Conservation (phyloP, 1,140 invertebrate species). For the Pantala flavescens region DNA sequence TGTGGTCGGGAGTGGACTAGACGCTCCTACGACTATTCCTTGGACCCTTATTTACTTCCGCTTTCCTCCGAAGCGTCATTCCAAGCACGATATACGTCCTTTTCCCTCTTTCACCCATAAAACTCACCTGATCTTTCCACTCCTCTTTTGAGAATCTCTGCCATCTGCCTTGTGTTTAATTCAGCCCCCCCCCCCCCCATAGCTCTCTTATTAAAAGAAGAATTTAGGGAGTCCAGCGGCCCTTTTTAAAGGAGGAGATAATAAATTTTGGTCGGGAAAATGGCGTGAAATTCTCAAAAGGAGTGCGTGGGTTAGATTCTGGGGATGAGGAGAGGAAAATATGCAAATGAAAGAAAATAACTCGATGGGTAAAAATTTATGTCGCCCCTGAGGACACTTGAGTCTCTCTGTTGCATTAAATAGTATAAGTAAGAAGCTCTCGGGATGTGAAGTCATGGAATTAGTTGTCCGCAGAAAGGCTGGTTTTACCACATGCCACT, state of each 20-base stretch:
- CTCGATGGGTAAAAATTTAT: no score
- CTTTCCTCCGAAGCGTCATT: background rate
- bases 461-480: no score
- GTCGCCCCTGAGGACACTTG: no score
- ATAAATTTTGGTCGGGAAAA: background rate
- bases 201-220: background rate
- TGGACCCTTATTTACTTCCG: no score
- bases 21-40: no score
- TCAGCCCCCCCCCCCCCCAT: background rate
- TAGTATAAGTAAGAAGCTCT: no score
- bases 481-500: no score
- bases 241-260: background rate
- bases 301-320: background rate
- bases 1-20: no score
- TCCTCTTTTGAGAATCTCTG: background rate
- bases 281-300: background rate
- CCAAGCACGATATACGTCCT: background rate
- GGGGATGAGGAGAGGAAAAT: background rate
- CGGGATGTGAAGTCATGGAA: no score
- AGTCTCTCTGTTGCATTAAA: no score
- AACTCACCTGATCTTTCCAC: background rate
- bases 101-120: background rate
- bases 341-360: no score
- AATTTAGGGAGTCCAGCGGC: background rate
- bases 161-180: conserved; percentile 1